Conservation (phyloP, 2,797 vertebrate species). For the Lophius americanus region DNA sequence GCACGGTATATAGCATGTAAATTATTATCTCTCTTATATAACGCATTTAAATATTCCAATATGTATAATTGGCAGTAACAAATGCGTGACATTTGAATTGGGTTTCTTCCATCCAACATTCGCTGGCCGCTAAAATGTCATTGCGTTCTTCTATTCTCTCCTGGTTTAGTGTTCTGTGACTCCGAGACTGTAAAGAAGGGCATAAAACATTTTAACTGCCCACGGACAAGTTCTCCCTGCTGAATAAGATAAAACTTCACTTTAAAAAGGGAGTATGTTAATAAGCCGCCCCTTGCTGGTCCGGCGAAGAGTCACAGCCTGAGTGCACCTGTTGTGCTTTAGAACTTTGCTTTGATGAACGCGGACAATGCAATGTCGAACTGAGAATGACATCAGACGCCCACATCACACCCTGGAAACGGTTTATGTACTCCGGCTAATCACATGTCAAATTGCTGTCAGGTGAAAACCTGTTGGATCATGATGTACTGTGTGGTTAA, state of each 20-base stretch:
- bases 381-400: slow-evolving; percentile 6
- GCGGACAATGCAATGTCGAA: neutral
- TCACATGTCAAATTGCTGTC: slow-evolving; percentile 13
- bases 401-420: slow-evolving; percentile 15
- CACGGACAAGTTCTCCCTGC: slow-evolving; percentile 13
- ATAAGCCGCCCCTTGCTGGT: slow-evolving; percentile 36
- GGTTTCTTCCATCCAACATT: slow-evolving; percentile 1
- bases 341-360: slow-evolving; percentile 31
- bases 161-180: slow-evolving; percentile 16
- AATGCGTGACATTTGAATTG: neutral
- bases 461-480: slow-evolving; percentile 10
- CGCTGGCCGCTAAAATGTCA: slow-evolving; percentile 17
- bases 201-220: slow-evolving; percentile 30
- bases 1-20: neutral
- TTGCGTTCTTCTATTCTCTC: slow-evolving; percentile 4
- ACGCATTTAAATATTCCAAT: neutral
- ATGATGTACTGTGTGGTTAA: neutral
- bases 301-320: slow-evolving; percentile 30
- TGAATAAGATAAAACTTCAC: slow-evolving; percentile 30
- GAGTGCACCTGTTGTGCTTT: slow-evolving; percentile 48
- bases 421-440: slow-evolving; percentile 10
- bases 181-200: slow-evolving; percentile 27
- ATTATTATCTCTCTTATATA: neutral
- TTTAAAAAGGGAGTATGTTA: slow-evolving; percentile 31
- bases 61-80: neutral